Evolutionary conservation across 2,113 vertebrate species (phyloP).

Genomic region (Indri indri): DNA sequence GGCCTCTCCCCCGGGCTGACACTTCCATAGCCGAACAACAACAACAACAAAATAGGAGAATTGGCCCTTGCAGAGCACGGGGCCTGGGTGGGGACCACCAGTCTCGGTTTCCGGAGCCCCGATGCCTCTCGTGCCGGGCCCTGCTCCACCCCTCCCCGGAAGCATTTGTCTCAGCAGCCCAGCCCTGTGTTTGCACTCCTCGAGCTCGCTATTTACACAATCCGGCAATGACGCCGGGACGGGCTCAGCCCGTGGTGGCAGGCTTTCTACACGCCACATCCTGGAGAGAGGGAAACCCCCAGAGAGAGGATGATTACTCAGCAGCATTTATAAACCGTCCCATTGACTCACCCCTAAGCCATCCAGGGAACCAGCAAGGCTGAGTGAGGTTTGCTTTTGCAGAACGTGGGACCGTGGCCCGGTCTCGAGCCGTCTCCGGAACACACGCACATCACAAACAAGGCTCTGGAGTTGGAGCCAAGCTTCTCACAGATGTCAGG

Average conservation of each 20-base stretch:
- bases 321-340: background rate
- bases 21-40: background rate
- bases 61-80: background rate
- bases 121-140: background rate
- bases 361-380: background rate
- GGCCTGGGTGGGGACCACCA: background rate
- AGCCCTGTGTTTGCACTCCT: background rate
- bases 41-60: background rate
- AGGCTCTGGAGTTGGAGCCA: background rate
- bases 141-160: background rate
- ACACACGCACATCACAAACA: accelerated
- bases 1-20: background rate
- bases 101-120: background rate
- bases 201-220: background rate
- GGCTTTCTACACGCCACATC: conserved; percentile 33
- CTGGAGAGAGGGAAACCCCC: conserved; percentile 45
- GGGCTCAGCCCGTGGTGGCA: background rate
- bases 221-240: background rate
- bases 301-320: background rate
- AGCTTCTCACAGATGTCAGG: background rate
- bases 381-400: background rate
- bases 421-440: accelerated
- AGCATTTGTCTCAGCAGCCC: background rate
- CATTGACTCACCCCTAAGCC: conserved; percentile 11
- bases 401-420: accelerated